Percentiles rank a stretch among this genome's conserved stretches.
Evolutionary conservation across 1,140 invertebrate genomes (phyloP).

Genomic region (Periplaneta americana): DNA sequence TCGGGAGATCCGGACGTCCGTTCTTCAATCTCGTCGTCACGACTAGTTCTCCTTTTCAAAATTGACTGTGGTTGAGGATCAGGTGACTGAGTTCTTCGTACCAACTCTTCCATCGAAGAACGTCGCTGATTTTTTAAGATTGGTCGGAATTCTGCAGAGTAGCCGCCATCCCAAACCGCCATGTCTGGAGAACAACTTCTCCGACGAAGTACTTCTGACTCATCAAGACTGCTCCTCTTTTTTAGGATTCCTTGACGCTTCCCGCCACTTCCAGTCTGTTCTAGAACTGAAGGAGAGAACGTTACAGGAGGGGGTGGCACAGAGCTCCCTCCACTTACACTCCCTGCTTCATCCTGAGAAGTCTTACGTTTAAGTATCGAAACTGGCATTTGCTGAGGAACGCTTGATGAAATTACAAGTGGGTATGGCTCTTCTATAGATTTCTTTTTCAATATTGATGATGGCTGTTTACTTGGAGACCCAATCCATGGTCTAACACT

Average conservation of each 20-base stretch:
- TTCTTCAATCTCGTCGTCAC: slow-evolving; percentile 49
- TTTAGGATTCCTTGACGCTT: slow-evolving; percentile 69
- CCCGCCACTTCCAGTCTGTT: slow-evolving; percentile 43
- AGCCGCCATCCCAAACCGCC: slow-evolving; percentile 46
- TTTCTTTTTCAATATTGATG: slow-evolving; percentile 29
- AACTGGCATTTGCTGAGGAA: slow-evolving; percentile 46
- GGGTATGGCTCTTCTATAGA: slow-evolving; percentile 29
- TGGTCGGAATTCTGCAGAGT: slow-evolving; percentile 46
- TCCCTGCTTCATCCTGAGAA: slow-evolving; percentile 29
- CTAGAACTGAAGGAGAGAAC: slow-evolving; percentile 56
- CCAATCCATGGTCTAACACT: neutral
- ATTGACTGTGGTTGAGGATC: slow-evolving; percentile 58
- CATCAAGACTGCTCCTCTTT: slow-evolving; percentile 65
- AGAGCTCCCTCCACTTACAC: slow-evolving; percentile 16
- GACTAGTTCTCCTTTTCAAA: slow-evolving; percentile 58
- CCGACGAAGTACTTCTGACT: slow-evolving; percentile 61
- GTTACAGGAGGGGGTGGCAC: slow-evolving; percentile 55
- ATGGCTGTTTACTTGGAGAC: slow-evolving; percentile 1
- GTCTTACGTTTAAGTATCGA: slow-evolving; percentile 76
- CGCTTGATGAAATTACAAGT: neutral
- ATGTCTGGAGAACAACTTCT: slow-evolving; percentile 63
- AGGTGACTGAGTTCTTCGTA: slow-evolving; percentile 44
- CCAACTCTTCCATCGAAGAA: slow-evolving; percentile 61
- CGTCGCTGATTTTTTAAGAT: slow-evolving; percentile 62
- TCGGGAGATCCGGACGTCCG: slow-evolving; percentile 50